Base-by-base conservation (phyloP, 2,888 invertebrate genomes). In the Diplolepis rosae region DNA sequence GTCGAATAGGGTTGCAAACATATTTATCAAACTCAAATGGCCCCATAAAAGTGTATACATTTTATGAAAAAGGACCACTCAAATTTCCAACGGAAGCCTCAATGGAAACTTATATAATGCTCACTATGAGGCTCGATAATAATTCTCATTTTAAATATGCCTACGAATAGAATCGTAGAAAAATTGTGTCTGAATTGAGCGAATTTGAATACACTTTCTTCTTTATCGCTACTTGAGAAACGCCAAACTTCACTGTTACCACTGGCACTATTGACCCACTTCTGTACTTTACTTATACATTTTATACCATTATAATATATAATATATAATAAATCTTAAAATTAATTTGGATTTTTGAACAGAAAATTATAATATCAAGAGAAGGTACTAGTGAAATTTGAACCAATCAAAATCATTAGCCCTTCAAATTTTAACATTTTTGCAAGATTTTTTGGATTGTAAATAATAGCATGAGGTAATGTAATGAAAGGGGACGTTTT, bases 121-220 rank as follows among this genome's bases (percentile, higher is more conserved):
- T 51, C 72, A 75, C 74, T 68, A 68, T 71, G 70, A 71, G 77
- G 61, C 24, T 61, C 61, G 61, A 61, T 61, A 39, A 24, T 61
- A 39, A 39, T 35, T 61, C 56, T 24, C 39, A 32, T 35, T 61
- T 61, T 61, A 61, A 61, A 61, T 61, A 61, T 61, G 24, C 56
- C 61, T 61, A 22, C 39, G n/a, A 39, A 39, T 61, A 39, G 39
- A 39, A 39, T 61, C n/a, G 7, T 7, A 24, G 39, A 9, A 61
- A 61, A 61, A 24, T 61, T 13, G 24, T 24, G 61, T 45, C 5
- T 61, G 39, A 61, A 61, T 61, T 61, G 39, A 39, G 39, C 35
- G 24, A 61, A 61, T 61, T 61, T 61, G 61, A 61, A 61, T 61
- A 61, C 61, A 61, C 35, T 39, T 61, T 39, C 35, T 61, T 61